These are phyloP conservation scores for Porites rus DNA, from an alignment of 92 coral and sea anemone genomes.

Conservation along the genomic window DNA sequence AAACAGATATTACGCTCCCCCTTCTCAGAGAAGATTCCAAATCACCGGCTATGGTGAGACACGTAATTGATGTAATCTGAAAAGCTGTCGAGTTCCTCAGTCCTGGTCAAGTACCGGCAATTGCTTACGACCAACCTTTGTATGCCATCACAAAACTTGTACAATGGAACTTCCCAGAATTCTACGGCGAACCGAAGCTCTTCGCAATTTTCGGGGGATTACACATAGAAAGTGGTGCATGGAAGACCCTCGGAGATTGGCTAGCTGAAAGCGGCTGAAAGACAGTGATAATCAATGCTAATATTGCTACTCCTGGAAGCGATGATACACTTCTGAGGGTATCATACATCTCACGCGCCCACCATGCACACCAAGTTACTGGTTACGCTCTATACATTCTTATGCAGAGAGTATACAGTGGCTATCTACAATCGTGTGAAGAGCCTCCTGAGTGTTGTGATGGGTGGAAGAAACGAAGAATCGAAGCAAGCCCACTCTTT, in stretches of 20 bases:
- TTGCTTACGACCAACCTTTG: conserved; percentile 30
- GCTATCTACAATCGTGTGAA: no score
- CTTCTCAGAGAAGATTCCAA: conserved; percentile 40
- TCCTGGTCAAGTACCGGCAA: conserved; percentile 34
- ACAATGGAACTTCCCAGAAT: conserved; percentile 40
- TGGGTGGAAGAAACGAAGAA: neutral
- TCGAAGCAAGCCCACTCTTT: neutral
- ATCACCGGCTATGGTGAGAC: conserved; percentile 48
- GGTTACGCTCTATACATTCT: neutral
- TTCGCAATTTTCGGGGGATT: conserved; percentile 53
- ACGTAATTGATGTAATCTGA: conserved; percentile 30
- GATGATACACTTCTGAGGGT: no score
- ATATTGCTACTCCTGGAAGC: no score
- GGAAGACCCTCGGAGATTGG: conserved; percentile 18
- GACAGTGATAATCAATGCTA: neutral
- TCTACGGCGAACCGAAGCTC: conserved; percentile 35
- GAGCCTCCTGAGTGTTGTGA: neutral
- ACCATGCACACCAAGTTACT: neutral
- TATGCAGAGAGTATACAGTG: neutral
- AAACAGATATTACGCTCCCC: conserved; percentile 11
- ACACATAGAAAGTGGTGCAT: conserved; percentile 12
- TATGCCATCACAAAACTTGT: conserved; percentile 41
- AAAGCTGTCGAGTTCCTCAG: conserved; percentile 28
- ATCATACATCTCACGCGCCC: neutral
- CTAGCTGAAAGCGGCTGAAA: neutral